Conservation (phyloP, 2,113 vertebrate genomes). For the Pseudois nayaur region DNA sequence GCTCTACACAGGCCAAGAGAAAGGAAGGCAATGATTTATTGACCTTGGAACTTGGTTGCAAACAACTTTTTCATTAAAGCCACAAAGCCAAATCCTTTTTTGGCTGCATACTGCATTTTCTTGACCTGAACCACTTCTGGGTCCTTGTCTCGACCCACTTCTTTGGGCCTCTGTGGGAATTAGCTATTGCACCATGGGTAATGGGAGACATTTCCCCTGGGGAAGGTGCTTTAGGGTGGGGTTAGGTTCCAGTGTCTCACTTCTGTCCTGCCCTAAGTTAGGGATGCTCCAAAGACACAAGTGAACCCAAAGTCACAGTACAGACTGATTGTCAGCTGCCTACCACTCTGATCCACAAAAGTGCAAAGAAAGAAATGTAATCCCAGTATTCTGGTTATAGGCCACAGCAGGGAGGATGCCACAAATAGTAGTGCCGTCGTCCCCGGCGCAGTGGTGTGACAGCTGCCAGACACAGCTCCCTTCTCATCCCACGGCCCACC, state of each 20-base stretch:
- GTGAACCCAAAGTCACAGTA: background rate
- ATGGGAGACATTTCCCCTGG: background rate
- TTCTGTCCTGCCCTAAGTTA: background rate
- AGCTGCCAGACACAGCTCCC: background rate
- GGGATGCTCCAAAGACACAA: background rate
- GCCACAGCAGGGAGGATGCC: background rate
- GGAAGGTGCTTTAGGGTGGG: background rate
- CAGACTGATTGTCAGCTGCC: constrained; percentile 69
- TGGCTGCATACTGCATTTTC: background rate
- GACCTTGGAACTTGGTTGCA: background rate
- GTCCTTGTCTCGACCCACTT: background rate
- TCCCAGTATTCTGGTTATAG: background rate
- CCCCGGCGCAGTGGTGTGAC: background rate
- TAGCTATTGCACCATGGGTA: background rate
- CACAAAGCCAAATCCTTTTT: background rate
- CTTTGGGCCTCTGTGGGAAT: background rate
- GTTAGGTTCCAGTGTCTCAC: background rate
- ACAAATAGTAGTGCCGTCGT: background rate
- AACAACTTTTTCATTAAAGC: background rate
- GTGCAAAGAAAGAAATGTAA: constrained; percentile 66
- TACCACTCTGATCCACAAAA: constrained; percentile 51
- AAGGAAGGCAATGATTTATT: background rate
- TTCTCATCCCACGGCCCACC: background rate
- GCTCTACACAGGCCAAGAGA: background rate
- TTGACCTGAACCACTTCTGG: background rate